Evolutionary conservation across 2,888 invertebrate species (phyloP), one percentile per base, ranked within the genome.

Genomic region (Carcina quercana): DNA sequence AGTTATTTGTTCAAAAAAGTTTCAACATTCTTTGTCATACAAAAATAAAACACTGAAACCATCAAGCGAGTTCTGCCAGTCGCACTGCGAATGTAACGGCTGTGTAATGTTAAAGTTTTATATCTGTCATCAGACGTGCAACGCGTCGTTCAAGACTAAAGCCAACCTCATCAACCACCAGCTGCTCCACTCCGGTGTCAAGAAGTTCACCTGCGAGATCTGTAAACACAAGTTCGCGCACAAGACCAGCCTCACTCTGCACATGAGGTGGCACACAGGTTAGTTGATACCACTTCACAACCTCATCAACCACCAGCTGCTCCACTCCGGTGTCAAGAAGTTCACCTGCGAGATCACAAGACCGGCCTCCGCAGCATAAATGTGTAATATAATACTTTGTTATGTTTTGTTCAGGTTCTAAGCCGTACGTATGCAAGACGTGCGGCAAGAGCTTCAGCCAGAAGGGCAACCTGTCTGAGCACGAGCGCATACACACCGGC

Each of bases 401-500:
- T 17, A 7, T 14, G 15, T 11, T 13, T n/a, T 26, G 8, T 15
- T 2, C 55, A 80, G 71, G 82, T 7, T 85, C 87, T 30, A 91
- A 91, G 49, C 91, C 91, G 0, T 91, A 80, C 63, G 72, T 84
- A 28, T 92, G 92, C 56, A 72, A 86, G 31, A 83, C 87, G 10
- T 94, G 94, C 64, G 79, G 86, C 33, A 93, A 93, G 63, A 79
- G 86, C 29, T 93, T 93, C 69, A 89, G 89, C 0, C 93, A 93
- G 68, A 91, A 89, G 55, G 92, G 92, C 34, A 93, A 93, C 75
- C 74, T 93, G 34, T 87, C 88, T 22, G 92, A 92, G 50, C 93
- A 94, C 69, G 85, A 86, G 65, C 86, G 93, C 34, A 91, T 91
- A 47, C 93, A 94, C 68, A 92, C 85, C 1, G 91, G 93, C 0